Evolutionary conservation across 2,113 vertebrate species (phyloP), one percentile per base, ranked within the genome.

Genomic region (Pseudorasbora parva): DNA sequence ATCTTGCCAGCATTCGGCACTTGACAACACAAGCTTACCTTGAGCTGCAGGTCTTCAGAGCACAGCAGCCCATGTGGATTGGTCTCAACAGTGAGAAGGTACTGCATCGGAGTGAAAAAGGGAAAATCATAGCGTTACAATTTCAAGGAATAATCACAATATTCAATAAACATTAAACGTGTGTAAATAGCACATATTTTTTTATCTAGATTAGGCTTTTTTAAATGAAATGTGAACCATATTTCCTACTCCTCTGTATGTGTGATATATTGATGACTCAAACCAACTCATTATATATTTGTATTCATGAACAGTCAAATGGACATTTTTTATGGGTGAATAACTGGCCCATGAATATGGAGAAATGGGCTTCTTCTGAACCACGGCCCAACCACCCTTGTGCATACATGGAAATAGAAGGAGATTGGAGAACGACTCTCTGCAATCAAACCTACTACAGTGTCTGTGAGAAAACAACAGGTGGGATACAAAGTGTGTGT

Each of bases 41-140:
- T 0, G 95, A 95, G 90, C 88, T 97, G 37, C 89, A 94, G 56
- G 84, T 94, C 25, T 25, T 93, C 14, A 93, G 92, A 17, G 78
- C 94, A 41, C 91, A 93, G n/a, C 76, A 90, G 25, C 96, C 95
- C 27, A 3, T 95, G 15, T 99, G 97, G 97, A 96, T 99, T 30
- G 97, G 96, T 78, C 93, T 99, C 37, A 97, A 97, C 91, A 97
- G 95, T 87, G 85, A 94, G 6, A 56, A 94, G 97, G 97, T 98
- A 66, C 14, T 43, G n/a, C 30, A 12, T 9, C 11, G 12, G 17
- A 54, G 49, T 54, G 17, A 76, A 21, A n/a, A 78, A 59, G 2
- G n/a, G 54, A 57, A 41, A 78, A 60, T 60, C n/a, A n/a, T n/a
- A n/a, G n/a, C n/a, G n/a, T n/a, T n/a, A n/a, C n/a, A n/a, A n/a